Conservation (phyloP, 2,113 vertebrate genomes). For the Tychaedon coryphoeus region DNA sequence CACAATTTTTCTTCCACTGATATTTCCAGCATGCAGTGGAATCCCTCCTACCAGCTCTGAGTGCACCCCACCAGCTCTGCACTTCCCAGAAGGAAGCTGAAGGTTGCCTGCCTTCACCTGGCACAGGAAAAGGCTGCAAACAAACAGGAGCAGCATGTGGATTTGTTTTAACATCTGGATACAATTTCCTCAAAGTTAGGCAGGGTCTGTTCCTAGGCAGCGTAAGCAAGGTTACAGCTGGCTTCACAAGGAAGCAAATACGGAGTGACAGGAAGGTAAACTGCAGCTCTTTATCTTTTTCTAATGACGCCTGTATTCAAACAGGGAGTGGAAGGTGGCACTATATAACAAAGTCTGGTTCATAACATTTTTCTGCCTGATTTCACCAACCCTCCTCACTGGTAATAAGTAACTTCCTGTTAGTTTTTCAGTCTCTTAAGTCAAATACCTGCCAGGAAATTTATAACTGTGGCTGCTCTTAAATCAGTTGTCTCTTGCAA, state of each 20-base stretch:
- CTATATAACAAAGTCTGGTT: neutral
- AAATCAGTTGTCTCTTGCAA: neutral
- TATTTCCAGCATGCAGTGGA: neutral
- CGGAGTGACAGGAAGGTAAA: neutral
- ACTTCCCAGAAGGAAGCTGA: neutral
- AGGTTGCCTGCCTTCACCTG: neutral
- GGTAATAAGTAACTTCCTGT: neutral
- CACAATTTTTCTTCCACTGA: neutral
- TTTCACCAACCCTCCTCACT: neutral
- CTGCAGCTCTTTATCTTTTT: neutral
- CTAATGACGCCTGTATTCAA: neutral
- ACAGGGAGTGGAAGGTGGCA: neutral
- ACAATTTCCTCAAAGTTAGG: neutral
- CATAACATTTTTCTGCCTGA: neutral
- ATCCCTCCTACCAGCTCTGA: neutral
- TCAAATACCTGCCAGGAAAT: neutral
- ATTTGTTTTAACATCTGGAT: neutral
- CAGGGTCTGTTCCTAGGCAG: neutral
- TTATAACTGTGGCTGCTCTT: neutral
- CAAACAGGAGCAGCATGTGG: neutral
- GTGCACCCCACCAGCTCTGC: neutral
- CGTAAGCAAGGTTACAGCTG: neutral
- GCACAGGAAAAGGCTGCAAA: neutral
- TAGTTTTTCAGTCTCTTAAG: neutral
- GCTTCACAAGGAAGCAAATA: neutral